A percentile compares a stretch with the other conserved stretches of the same genome.
Evolutionary conservation across 2,797 vertebrate species (phyloP).

Genomic region (Myotis planiceps): DNA sequence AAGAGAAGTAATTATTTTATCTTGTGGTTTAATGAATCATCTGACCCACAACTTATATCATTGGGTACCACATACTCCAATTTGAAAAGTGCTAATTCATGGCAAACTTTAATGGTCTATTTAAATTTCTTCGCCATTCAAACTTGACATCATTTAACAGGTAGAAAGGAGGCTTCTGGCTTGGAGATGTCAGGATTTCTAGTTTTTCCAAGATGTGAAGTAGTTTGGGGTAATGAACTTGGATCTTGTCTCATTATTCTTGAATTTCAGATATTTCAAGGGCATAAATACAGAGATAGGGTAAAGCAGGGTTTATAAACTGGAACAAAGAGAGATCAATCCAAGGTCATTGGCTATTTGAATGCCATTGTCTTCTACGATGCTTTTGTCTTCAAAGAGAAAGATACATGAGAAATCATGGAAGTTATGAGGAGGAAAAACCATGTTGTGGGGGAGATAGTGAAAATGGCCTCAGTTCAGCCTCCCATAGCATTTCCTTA

Average conservation of each 20-base stretch:
- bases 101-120: not conserved
- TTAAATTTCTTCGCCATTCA: not conserved
- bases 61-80: not conserved
- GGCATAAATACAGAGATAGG: not conserved
- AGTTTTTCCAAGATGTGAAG: not conserved
- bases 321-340: not conserved
- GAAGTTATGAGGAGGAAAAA: not conserved
- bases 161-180: not conserved
- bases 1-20: slow-evolving; percentile 21
- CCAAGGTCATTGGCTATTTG: not conserved
- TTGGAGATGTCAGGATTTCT: not conserved
- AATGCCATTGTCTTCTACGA: not conserved
- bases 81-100: not conserved
- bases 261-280: not conserved
- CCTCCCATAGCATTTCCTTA: not conserved
- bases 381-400: not conserved
- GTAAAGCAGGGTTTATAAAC: not conserved
- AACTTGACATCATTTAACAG: not conserved
- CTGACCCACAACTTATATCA: not conserved
- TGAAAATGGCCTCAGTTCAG: not conserved
- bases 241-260: not conserved
- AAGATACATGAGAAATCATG: not conserved
- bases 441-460: not conserved
- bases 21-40: not conserved
- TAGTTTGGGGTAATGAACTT: not conserved